Percentiles rank a stretch among this genome's conserved stretches.
Conservation (phyloP, 2,113 vertebrate species). For the Chaetorhynchus papuensis region DNA sequence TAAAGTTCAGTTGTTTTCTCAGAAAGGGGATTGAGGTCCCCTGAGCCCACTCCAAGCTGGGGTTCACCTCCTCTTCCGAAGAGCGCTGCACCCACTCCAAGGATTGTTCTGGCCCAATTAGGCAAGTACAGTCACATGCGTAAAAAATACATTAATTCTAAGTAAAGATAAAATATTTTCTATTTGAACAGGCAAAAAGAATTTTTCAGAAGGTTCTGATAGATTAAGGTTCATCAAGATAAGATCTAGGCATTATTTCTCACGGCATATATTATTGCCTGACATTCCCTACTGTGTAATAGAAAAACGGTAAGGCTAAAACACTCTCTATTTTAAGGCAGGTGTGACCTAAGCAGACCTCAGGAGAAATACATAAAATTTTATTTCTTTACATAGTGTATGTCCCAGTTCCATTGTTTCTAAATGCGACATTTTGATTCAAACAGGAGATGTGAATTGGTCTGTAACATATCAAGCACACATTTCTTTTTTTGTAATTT, state of each 20-base stretch:
- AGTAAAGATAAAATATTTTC: neutral
- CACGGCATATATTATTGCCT: neutral
- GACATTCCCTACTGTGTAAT: neutral
- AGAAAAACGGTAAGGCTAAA: neutral
- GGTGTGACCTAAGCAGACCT: neutral
- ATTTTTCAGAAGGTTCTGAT: neutral
- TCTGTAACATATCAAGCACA: neutral
- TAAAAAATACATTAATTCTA: neutral
- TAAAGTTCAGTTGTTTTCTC: neutral
- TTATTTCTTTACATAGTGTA: neutral
- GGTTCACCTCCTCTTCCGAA: neutral
- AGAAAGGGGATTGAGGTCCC: rapidly evolving
- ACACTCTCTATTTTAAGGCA: neutral
- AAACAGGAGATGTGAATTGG: neutral
- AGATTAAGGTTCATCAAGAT: neutral
- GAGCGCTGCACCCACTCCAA: neutral
- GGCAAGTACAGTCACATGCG: neutral
- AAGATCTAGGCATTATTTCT: neutral
- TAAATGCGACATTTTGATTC: neutral
- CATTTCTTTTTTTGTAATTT: neutral
- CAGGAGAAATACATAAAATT: neutral
- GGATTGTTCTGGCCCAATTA: neutral
- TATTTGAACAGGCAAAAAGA: neutral
- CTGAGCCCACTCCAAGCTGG: rapidly evolving
- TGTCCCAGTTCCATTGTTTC: neutral